Evolutionary conservation across 2,888 invertebrate genomes (phyloP).

Genomic region (Deroplatys truncata): DNA sequence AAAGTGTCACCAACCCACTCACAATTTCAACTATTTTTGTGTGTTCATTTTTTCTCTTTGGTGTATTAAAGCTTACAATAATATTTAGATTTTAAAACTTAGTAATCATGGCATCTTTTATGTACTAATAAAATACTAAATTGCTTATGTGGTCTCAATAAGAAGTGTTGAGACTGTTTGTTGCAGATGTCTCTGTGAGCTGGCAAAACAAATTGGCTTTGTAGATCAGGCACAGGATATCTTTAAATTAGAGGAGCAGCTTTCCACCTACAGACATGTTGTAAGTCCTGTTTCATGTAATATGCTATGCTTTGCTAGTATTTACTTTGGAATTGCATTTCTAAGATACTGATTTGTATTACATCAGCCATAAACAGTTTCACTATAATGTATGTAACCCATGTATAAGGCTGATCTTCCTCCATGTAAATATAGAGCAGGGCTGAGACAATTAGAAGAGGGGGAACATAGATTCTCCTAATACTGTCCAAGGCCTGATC

Average conservation of each 20-base stretch:
- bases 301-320: background rate
- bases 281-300: constrained; percentile 50
- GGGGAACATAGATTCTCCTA: too few species aligned
- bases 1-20: too few species aligned
- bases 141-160: background rate
- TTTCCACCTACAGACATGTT: constrained; percentile 88
- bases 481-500: too few species aligned
- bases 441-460: too few species aligned
- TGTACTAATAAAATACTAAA: background rate
- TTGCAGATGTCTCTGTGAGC: constrained; percentile 81
- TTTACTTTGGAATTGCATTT: too few species aligned
- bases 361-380: background rate
- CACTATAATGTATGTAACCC: background rate
- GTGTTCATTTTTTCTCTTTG: too few species aligned
- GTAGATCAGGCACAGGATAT: constrained; percentile 77
- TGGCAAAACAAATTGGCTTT: constrained; percentile 94
- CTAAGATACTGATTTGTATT: background rate
- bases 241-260: constrained; percentile 78
- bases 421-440: too few species aligned
- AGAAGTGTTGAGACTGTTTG: background rate
- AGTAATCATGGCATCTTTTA: background rate
- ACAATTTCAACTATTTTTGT: too few species aligned
- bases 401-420: too few species aligned
- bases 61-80: too few species aligned
- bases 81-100: background rate